A percentile compares a stretch with the other conserved stretches of the same genome.
These are phyloP conservation scores for Tachina grossa DNA, from an alignment of 2,888 invertebrate genomes.

Conservation along the genomic window DNA sequence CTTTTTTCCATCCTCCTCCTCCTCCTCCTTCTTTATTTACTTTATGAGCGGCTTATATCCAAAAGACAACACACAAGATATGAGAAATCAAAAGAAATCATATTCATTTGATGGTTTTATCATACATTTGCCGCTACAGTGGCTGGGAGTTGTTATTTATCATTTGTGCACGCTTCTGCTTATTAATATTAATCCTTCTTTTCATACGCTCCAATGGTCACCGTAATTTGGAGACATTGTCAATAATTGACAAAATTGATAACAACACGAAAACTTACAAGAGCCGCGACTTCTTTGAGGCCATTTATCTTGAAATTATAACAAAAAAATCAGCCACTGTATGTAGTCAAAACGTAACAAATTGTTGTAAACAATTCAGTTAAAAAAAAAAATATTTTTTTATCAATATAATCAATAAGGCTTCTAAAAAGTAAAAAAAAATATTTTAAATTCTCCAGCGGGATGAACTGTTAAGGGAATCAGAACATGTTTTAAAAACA, in stretches of 20 bases:
- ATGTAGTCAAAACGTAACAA: background rate
- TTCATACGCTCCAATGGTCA: constrained; percentile 70
- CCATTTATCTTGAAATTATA: background rate
- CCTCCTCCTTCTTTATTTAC: background rate
- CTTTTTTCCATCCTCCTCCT: background rate
- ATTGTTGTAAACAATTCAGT: background rate
- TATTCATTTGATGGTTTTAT: constrained; percentile 68
- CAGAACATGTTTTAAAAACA: no score
- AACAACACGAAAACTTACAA: constrained; percentile 19
- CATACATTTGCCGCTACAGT: constrained; percentile 67
- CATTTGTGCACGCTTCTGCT: constrained; percentile 60
- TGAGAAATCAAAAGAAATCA: constrained; percentile 49
- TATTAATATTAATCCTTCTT: constrained; percentile 73
- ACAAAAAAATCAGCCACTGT: background rate
- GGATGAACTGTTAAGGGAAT: background rate
- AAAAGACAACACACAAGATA: constrained; percentile 12
- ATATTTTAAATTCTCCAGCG: no score
- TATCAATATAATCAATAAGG: background rate
- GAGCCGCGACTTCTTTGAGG: background rate
- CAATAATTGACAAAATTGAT: constrained; percentile 39
- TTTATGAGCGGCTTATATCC: background rate
- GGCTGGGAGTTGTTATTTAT: constrained; percentile 50
- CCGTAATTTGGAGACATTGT: constrained; percentile 39
- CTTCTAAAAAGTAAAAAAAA: background rate
- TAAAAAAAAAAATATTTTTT: no score